Conservation (phyloP, 2,113 vertebrate genomes). For the Bujurquina vittata region DNA sequence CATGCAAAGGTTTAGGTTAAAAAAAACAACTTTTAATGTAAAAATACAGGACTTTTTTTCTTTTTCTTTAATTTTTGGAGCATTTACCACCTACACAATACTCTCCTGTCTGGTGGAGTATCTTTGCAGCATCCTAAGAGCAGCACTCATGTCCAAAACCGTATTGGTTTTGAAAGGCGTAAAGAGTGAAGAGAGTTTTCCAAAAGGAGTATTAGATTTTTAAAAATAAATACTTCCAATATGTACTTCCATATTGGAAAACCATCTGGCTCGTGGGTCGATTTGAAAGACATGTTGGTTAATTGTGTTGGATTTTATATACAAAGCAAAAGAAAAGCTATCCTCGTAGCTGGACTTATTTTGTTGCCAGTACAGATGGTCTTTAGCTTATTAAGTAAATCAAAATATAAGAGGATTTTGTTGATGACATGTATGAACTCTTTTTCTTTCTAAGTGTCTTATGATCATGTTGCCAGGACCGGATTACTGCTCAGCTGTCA, state of each 20-base stretch:
- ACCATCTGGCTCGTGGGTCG: background rate
- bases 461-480: constrained; percentile 31
- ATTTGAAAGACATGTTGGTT: background rate
- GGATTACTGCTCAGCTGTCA: constrained; percentile 55
- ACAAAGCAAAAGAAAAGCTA: background rate
- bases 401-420: constrained; percentile 31
- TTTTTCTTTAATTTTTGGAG: background rate
- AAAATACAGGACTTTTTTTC: background rate
- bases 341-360: background rate
- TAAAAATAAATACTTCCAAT: background rate
- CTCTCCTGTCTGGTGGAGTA: background rate
- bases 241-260: too few relatives aligned
- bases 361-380: background rate
- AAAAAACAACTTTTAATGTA: too few relatives aligned
- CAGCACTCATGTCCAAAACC: too few relatives aligned
- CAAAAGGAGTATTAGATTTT: background rate
- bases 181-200: background rate
- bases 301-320: background rate
- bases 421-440: background rate
- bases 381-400: constrained; percentile 13
- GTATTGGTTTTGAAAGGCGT: background rate
- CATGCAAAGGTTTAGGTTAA: too few relatives aligned
- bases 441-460: constrained; percentile 36
- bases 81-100: background rate
- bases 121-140: background rate